Conservation (phyloP, 2,888 invertebrate species). For the Chrysodeixis includens region DNA sequence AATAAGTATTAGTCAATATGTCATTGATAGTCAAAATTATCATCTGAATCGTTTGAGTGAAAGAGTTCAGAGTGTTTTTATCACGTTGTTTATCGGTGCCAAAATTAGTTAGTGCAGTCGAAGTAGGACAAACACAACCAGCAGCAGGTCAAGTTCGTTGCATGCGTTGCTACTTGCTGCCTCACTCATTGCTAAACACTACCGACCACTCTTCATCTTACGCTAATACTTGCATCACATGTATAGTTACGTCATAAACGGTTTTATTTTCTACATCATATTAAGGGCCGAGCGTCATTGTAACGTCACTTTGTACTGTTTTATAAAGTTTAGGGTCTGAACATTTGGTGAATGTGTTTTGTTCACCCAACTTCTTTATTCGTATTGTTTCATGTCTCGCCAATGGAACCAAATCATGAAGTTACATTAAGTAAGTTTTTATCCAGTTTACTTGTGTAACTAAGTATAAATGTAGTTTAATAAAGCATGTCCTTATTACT, state of each 20-base stretch:
- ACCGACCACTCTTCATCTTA: background rate
- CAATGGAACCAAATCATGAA: constrained; percentile 7
- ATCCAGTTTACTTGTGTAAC: background rate
- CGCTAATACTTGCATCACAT: background rate
- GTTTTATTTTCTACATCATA: background rate
- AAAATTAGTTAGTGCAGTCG: constrained; percentile 56
- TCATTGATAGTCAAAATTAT: constrained; percentile 20
- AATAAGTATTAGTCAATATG: background rate
- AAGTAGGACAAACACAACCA: constrained; percentile 61
- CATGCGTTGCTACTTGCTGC: constrained; percentile 31
- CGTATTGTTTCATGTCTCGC: constrained; percentile 17
- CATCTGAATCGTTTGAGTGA: constrained; percentile 29
- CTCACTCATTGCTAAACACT: background rate
- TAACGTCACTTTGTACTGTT: background rate
- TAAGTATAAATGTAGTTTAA: background rate
- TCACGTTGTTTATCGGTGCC: constrained; percentile 61
- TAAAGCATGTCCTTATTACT: background rate
- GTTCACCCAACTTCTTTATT: background rate
- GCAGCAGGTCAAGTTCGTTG: constrained; percentile 75
- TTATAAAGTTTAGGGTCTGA: background rate
- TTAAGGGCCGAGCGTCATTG: background rate
- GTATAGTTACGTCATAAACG: background rate
- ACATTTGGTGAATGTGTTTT: background rate
- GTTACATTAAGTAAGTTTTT: constrained; percentile 4
- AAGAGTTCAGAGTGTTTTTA: constrained; percentile 57